Conservation (phyloP, 2,888 invertebrate genomes). For the Iphiclides podalirius region DNA sequence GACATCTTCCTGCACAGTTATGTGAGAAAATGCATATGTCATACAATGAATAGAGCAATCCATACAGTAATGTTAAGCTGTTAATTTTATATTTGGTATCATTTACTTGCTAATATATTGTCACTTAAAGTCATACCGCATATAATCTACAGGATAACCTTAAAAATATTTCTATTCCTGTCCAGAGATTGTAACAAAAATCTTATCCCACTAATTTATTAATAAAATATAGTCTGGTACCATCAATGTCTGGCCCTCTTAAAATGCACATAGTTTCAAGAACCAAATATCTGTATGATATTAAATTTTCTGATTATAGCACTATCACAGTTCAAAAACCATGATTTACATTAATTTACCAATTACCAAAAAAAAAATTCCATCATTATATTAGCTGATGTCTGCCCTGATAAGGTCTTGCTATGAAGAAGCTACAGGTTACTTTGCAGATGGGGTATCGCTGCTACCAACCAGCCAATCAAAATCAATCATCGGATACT, state of each 20-base stretch:
- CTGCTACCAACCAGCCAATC: slow-evolving; percentile 77
- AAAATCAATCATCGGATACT: slow-evolving; percentile 80
- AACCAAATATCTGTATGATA: neutral
- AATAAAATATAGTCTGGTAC: no score
- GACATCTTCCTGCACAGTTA: no score
- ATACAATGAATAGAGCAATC: neutral
- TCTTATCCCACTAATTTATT: neutral
- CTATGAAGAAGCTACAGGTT: slow-evolving; percentile 55
- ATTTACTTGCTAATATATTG: neutral
- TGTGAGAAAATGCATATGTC: neutral
- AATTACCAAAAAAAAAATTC: slow-evolving; percentile 45
- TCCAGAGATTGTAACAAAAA: neutral
- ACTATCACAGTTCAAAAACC: slow-evolving; percentile 36
- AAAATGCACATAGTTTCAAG: slow-evolving; percentile 1
- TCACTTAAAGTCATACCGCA: neutral
- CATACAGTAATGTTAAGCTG: no score
- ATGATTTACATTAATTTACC: slow-evolving; percentile 9
- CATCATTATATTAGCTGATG: slow-evolving; percentile 30
- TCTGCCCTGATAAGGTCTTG: slow-evolving; percentile 47
- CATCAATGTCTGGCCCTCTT: no score
- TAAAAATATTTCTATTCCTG: neutral
- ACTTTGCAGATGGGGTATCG: slow-evolving; percentile 64
- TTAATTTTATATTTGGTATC: no score
- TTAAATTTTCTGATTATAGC: slow-evolving; percentile 12
- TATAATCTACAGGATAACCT: neutral